A percentile compares a stretch with the other conserved stretches of the same genome.
phyloP scores from a whole-genome alignment of 1,140 invertebrate genomes.

The Leptonema lineaticorne region DNA sequence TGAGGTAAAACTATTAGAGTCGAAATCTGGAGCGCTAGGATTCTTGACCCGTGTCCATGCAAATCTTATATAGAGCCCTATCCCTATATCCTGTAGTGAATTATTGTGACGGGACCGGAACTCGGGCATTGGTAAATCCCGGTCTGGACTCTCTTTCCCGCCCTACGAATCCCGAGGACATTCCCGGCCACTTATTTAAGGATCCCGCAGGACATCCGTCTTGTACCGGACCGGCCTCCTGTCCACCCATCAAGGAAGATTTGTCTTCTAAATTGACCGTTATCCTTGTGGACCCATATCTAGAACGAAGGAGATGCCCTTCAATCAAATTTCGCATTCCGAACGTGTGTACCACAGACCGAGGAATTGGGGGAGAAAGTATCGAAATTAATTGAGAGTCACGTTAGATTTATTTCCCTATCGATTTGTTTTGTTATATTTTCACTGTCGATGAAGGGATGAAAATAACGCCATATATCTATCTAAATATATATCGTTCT shows the following conservation, averaged over 20 bases:
- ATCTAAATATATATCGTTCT: no score
- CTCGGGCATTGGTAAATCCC: not conserved
- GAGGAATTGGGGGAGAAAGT: no score
- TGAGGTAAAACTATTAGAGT: no score
- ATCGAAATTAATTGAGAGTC: no score
- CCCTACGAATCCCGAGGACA: slow-evolving; percentile 7
- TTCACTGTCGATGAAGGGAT: no score
- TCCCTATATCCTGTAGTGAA: slow-evolving; percentile 14
- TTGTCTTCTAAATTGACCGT: slow-evolving; percentile 16
- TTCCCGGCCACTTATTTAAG: slow-evolving; percentile 22
- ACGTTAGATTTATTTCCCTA: no score
- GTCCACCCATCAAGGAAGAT: not conserved
- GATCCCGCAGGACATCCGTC: slow-evolving; percentile 19
- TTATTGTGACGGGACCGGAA: slow-evolving; percentile 22
- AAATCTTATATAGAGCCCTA: slow-evolving; percentile 1
- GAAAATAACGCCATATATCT: no score
- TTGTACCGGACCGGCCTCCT: not conserved
- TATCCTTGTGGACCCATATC: slow-evolving; percentile 16
- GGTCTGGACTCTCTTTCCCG: not conserved
- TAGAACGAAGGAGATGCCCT: not conserved
- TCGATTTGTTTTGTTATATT: no score
- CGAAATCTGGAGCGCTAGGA: not conserved
- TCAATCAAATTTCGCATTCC: slow-evolving; percentile 14
- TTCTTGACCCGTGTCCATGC: slow-evolving; percentile 15
- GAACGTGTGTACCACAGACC: no score